Percentiles rank a stretch among this genome's conserved stretches.
Evolutionary conservation across 2,113 vertebrate species (phyloP).

Genomic region (Rhineura floridana): DNA sequence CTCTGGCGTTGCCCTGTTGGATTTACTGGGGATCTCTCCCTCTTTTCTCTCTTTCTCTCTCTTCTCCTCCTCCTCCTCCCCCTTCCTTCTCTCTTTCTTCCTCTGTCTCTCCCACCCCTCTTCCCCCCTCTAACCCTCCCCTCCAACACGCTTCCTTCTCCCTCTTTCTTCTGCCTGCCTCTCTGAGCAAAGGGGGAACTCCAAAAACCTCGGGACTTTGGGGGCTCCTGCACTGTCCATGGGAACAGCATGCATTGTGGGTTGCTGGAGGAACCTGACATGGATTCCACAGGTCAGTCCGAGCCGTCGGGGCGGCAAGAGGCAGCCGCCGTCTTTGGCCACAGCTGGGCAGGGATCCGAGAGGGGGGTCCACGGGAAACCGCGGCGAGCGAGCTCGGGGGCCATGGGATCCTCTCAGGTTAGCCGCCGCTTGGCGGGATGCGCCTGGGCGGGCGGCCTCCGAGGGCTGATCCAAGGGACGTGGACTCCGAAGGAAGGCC

Average conservation of each 20-base stretch:
- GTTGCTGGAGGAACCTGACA: constrained; percentile 99
- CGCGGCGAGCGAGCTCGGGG: neutral
- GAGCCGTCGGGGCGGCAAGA: neutral
- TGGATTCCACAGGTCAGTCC: constrained; percentile 99
- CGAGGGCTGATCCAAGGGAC: neutral
- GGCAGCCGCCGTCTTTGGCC: neutral
- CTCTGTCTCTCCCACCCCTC: constrained; percentile 18
- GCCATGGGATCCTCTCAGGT: neutral
- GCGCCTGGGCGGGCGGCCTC: neutral
- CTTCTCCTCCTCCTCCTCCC: constrained; percentile 29
- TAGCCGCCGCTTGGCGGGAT: neutral
- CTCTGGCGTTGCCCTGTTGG: constrained; percentile 95
- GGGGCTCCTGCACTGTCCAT: constrained; percentile 88
- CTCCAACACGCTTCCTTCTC: constrained; percentile 21
- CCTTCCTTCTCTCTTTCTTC: constrained; percentile 51
- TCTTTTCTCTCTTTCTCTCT: constrained; percentile 53
- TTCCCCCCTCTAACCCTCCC: neutral
- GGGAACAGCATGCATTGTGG: constrained; percentile 99
- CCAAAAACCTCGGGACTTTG: constrained; percentile 77
- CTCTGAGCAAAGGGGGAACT: constrained; percentile 71
- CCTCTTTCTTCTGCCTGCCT: constrained; percentile 61
- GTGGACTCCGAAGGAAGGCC: too few relatives aligned
- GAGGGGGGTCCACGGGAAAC: neutral
- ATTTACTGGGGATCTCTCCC: constrained; percentile 90
- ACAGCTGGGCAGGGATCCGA: neutral